Base-by-base conservation (phyloP, 2,888 invertebrate species). In the Pandemis cinnamomeana region DNA sequence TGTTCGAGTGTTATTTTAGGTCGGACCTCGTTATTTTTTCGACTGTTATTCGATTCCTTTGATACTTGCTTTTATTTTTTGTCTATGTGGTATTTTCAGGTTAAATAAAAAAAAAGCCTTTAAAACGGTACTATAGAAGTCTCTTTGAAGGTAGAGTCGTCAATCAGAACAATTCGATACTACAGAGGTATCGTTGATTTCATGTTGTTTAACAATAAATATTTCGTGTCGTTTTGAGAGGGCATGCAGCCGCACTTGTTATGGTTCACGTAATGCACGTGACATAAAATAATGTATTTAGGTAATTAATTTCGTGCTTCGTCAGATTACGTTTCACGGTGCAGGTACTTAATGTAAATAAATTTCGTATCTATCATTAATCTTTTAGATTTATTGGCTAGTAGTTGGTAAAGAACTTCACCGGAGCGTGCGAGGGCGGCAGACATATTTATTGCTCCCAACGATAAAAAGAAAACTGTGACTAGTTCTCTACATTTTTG, bases 301-400 rank as follows among this genome's bases (percentile, higher is more conserved):
- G 76, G 83, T 89, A 90, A 92, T 93, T 92, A 92, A 92, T 92
- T 67, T 86, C 86, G 79, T 83, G 79, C 86, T 89, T 86, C 83
- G 85, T 88, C 86, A 89, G 89, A 91, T 91, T 87, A 91, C 84
- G 87, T 90, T 90, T 89, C 89, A 91, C 83, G 84, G 86, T 81
- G 83, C 86, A 88, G 84, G 89, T 90, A 89, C 86, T 89, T 90
- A 90, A 89, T 71, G 88, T 89, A 88, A 88, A 91, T 90, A 90
- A 86, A 90, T 90, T 87, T 86, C 81, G 88, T 87, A 90, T 90
- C 87, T 86, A 87, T 88, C 92, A 91, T 93, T 91, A 90, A 92
- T 92, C 92, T 91, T 86, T 80, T 82, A 83, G 84, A 93, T 92
- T 93, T 93, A 92, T 93, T 87, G 86, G 83, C 81, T 87, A 81